Evolutionary conservation across 2,797 vertebrate species (phyloP).

Genomic region (Microcaecilia unicolor): DNA sequence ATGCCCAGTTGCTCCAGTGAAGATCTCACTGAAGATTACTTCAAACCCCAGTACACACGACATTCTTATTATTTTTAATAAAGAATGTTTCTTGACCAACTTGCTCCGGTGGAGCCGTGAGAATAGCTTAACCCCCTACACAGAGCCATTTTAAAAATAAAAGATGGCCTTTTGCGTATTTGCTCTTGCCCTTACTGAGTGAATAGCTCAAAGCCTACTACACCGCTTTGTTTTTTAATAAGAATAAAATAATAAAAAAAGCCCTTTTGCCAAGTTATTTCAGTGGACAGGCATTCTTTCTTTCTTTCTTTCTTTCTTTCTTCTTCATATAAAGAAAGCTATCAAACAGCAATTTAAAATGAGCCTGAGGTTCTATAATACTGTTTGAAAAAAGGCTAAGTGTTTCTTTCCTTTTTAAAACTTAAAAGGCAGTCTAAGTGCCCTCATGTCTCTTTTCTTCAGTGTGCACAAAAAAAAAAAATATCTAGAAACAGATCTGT

Average conservation of each 20-base stretch:
- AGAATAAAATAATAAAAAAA: fast-evolving
- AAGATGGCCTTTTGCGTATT: too few relatives aligned
- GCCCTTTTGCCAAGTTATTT: not conserved
- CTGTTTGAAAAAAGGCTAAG: not conserved
- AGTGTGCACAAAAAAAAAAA: not conserved
- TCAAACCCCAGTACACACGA: not conserved
- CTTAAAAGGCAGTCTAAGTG: not conserved
- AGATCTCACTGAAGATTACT: not conserved
- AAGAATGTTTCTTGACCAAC: too few relatives aligned
- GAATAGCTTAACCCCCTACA: too few relatives aligned
- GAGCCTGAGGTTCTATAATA: not conserved
- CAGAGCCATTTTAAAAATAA: too few relatives aligned
- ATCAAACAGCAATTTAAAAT: not conserved
- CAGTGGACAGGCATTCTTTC: not conserved
- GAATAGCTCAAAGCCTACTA: not conserved
- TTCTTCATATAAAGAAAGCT: fast-evolving
- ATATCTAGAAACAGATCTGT: too few relatives aligned
- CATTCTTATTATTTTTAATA: not conserved
- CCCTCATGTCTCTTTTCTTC: not conserved
- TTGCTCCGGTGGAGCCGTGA: too few relatives aligned
- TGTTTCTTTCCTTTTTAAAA: not conserved
- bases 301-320: not conserved
- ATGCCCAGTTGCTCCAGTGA: too few relatives aligned
- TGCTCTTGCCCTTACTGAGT: too few relatives aligned
- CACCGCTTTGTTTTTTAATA: fast-evolving